Conservation (phyloP, 2,113 vertebrate species). For the Opisthocomus hoazin region DNA sequence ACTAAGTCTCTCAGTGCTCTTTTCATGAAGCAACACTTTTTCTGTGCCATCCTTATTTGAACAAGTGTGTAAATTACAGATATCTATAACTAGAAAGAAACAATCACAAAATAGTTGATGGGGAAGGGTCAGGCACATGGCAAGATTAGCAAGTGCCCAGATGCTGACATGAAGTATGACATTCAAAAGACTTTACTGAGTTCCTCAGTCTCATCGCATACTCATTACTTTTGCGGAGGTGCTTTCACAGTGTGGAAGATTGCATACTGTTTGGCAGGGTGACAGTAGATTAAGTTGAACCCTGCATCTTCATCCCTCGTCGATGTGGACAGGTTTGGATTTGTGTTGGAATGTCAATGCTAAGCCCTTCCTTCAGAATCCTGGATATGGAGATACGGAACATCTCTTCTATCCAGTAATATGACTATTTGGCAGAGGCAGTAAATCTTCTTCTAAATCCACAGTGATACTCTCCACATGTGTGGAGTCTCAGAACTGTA, state of each 20-base stretch:
- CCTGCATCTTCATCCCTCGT: neutral
- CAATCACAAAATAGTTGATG: neutral
- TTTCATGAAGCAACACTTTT: neutral
- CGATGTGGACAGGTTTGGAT: neutral
- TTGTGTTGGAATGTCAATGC: neutral
- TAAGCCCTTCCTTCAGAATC: neutral
- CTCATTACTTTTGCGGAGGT: neutral
- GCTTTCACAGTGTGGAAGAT: neutral
- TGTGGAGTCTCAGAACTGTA: neutral
- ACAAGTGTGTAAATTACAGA: neutral
- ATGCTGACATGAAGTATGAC: neutral
- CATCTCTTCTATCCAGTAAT: neutral
- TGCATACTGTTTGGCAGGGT: neutral
- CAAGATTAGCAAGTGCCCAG: neutral
- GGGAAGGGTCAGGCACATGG: neutral
- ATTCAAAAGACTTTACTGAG: neutral
- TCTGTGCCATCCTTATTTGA: neutral
- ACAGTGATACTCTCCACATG: neutral
- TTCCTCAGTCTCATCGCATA: neutral
- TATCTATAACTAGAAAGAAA: neutral
- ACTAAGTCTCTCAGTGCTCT: neutral
- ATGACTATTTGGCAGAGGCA: neutral
- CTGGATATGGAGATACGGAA: neutral
- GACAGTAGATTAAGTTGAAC: neutral
- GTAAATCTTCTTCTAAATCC: neutral